Base-by-base conservation (phyloP, 2,797 vertebrate genomes). In the Discoglossus pictus region DNA sequence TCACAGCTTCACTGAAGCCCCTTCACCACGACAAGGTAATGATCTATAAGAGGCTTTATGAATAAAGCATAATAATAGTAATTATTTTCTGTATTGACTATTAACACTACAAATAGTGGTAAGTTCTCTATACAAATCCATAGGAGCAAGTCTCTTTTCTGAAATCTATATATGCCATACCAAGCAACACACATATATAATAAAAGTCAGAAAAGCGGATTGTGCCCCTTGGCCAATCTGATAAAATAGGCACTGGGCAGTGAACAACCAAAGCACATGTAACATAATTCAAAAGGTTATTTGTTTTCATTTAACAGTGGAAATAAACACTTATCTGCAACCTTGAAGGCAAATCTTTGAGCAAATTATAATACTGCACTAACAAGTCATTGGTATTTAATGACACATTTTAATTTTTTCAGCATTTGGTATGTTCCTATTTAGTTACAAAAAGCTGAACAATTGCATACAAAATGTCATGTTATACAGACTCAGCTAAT, bases 321-420 rank as follows among this genome's bases (percentile, higher is more conserved):
- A 55, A 24, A 54, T 61, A 46, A 44, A 55, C 52, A 38, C 54
- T 21, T 43, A 69, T 42, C 10, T 35, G 34, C 15, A 62, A 34
- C 23, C 59, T 51, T 43, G 44, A 34, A 71, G 68, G 61, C 53
- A 58, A n/a, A 59, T 64, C 55, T 35, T 51, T 13, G 17, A 23
- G 10, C 60, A 58, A 58, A 56, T 50, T 16, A 40, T 51, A 63
- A 63, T 58, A 63, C 58, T 56, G 36, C 46, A 17, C 43, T 46
- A 70, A 63, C 31, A 63, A 63, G 51, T 40, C 35, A 56, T 50
- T 48, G 36, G 51, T 71, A 39, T 71, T 56, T 58, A 18, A 60
- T 71, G 64, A 71, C 60, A 70, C 42, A 34, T 69, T 69, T 48
- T 55, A 55, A 56, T 70, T 70, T 68, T 66, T 62, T 48, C 52